phyloP scores from a whole-genome alignment of 2,113 vertebrate species.

The Chaetops frenatus region DNA sequence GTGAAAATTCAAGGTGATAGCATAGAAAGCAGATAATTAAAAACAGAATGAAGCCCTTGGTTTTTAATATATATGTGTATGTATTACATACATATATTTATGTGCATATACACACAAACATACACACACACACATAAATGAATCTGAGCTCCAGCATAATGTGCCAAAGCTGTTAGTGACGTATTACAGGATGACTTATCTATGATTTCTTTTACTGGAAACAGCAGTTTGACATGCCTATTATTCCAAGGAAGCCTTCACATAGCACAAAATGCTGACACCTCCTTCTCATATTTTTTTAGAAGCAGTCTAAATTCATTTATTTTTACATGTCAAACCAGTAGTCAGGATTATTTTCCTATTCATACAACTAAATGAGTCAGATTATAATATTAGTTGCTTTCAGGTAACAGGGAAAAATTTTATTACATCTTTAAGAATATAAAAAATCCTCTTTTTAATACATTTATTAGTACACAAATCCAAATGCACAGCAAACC shows the following conservation, averaged over 20 bases:
- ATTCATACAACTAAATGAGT: conserved; percentile 11
- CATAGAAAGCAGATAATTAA: not conserved
- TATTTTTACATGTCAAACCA: conserved; percentile 10
- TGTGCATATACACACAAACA: too few species aligned
- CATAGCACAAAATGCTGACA: not conserved
- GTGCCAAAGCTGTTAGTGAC: not conserved
- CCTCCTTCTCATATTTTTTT: not conserved
- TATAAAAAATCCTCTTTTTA: not conserved
- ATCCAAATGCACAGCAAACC: not conserved
- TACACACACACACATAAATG: not conserved
- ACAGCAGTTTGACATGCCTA: not conserved
- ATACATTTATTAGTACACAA: not conserved
- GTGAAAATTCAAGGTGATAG: not conserved
- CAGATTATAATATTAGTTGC: conserved; percentile 5
- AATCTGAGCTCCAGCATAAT: not conserved
- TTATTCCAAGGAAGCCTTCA: not conserved
- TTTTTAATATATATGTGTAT: not conserved
- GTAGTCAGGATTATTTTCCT: conserved; percentile 14
- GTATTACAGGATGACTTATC: not conserved
- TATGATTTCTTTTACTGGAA: not conserved
- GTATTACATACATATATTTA: too few species aligned
- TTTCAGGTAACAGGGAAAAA: conserved; percentile 6
- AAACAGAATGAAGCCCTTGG: not conserved
- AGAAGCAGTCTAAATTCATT: not conserved
- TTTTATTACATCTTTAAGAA: not conserved